phyloP scores from a whole-genome alignment of 1,140 invertebrate genomes.

The Pantala flavescens region DNA sequence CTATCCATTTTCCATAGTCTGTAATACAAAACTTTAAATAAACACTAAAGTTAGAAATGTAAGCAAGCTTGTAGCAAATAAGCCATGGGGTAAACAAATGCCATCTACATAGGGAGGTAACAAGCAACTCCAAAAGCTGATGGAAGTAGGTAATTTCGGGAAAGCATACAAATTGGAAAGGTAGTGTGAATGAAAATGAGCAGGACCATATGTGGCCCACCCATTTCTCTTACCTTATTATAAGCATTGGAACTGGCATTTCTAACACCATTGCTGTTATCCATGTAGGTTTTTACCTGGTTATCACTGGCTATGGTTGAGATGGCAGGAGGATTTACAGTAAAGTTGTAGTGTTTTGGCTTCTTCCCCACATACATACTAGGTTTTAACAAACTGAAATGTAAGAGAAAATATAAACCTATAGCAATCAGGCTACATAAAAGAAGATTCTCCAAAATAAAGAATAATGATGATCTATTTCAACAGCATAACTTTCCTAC shows the following conservation, averaged over 20 bases:
- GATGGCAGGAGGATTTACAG: constrained; percentile 27
- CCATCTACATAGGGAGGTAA: constrained; percentile 6
- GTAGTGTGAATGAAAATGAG: background rate
- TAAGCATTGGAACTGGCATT: constrained; percentile 76
- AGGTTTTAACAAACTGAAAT: constrained; percentile 31
- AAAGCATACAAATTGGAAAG: constrained; percentile 1
- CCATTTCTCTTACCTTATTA: constrained; percentile 67
- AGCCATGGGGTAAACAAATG: background rate
- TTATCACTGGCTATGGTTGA: constrained; percentile 44
- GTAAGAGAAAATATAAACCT: background rate
- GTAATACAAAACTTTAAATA: background rate
- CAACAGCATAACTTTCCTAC: background rate
- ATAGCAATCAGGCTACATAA: background rate
- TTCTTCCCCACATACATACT: constrained; percentile 32
- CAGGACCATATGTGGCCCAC: constrained; percentile 20
- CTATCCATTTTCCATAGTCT: background rate
- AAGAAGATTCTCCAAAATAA: too few relatives aligned
- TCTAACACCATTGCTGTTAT: constrained; percentile 82
- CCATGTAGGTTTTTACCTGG: constrained; percentile 93
- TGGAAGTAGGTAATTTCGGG: background rate
- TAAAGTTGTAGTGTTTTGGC: constrained; percentile 31
- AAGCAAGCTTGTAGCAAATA: background rate
- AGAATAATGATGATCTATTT: background rate
- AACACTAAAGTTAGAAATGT: background rate
- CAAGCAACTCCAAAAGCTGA: background rate